Base-by-base conservation (phyloP, 2,113 vertebrate species). In the Reinhardtius hippoglossoides region DNA sequence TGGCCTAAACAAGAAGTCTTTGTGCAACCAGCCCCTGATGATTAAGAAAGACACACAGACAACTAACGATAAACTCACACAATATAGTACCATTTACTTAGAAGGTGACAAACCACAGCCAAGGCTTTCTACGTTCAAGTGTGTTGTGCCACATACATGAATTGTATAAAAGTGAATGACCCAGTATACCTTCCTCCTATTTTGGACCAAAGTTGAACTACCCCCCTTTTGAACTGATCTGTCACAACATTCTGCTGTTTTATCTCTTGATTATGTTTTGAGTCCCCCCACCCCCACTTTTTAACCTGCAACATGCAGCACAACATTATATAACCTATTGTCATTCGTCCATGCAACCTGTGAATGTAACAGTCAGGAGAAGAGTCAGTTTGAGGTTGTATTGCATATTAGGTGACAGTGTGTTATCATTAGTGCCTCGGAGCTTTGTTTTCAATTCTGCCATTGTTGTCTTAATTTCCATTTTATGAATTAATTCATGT, bases 201-300 rank as follows among this genome's bases (percentile, higher is more conserved):
- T 13, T 12, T 40, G 40, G 61, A 66, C 67, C 72, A 81, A 76
- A 76, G 55, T 61, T 31, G 18, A 64, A 26, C 27, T 40, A 21
- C 21, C 42, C 2, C 24, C 3, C 50, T 50, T 21, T 40, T 48
- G n/a, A 67, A 46, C 7, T 31, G 44, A n/a, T 67, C n/a, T 24
- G 14, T 46, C 16, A 12, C 27, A 57, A 12, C 3, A 48, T 23
- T 0, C 13, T 24, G 26, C 58, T 18, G 16, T 52, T 52, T 20
- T 55, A 18, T 40, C 3, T 24, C 3, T 23, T 35, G 7, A 1
- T 73, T 56, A 55, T n/a, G 40, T 42, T 42, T 42, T 42, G 40
- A 42, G 40, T 10, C 40, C 44, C 31, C 16, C 13, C 8, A 2
- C 35, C 35, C 58, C 5, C 1, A 15, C 71, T 64, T 68, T 44